These are phyloP conservation scores for Spicauda simplicius DNA, from an alignment of 2,888 invertebrate species.

Conservation along the genomic window DNA sequence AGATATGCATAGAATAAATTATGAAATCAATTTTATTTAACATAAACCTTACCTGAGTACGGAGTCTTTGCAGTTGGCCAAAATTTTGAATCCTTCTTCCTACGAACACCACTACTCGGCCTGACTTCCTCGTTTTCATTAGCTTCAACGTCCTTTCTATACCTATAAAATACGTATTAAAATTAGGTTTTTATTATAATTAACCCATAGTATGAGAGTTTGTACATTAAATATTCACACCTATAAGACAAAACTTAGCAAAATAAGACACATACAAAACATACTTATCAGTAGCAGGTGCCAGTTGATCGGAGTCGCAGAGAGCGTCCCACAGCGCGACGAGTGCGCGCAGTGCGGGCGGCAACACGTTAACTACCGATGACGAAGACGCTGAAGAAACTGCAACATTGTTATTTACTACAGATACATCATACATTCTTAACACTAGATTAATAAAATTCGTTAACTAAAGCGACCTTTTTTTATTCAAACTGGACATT, in stretches of 20 bases:
- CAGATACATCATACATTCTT: too few relatives aligned
- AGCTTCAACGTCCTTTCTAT: constrained; percentile 57
- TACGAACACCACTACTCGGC: constrained; percentile 53
- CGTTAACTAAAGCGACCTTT: too few relatives aligned
- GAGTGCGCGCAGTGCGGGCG: constrained; percentile 94
- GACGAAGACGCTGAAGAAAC: constrained; percentile 51
- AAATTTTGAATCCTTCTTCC: constrained; percentile 61
- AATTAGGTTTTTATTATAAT: not conserved
- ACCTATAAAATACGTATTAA: constrained; percentile 46
- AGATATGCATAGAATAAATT: too few relatives aligned
- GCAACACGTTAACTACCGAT: constrained; percentile 89
- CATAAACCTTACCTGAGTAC: constrained; percentile 54
- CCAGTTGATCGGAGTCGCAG: constrained; percentile 77
- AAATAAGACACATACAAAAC: not conserved
- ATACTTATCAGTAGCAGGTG: constrained; percentile 70
- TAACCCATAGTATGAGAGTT: not conserved
- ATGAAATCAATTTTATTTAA: too few relatives aligned
- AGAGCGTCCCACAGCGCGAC: constrained; percentile 97
- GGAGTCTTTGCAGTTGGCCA: constrained; percentile 53
- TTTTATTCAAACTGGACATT: too few relatives aligned
- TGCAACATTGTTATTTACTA: not conserved
- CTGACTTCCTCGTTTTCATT: constrained; percentile 60
- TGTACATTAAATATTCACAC: too few relatives aligned
- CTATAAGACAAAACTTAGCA: too few relatives aligned
- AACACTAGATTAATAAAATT: too few relatives aligned